A percentile compares a stretch with the other conserved stretches of the same genome.
These are phyloP conservation scores for Ochropleura leucogaster DNA, from an alignment of 2,888 invertebrate species.

Conservation along the genomic window DNA sequence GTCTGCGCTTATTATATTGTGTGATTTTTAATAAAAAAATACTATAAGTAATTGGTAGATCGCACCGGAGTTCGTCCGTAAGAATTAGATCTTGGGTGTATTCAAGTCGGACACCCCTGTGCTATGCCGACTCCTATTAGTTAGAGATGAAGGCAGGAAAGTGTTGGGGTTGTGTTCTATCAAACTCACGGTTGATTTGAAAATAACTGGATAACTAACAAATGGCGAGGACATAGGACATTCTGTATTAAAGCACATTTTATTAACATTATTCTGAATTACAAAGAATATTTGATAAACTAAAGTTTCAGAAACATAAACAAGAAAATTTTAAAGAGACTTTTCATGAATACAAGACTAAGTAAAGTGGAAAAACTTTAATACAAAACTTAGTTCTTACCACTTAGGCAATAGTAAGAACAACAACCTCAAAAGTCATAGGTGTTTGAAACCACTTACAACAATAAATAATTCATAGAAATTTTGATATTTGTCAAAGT, in stretches of 20 bases:
- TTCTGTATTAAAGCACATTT: neutral
- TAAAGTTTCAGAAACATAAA: neutral
- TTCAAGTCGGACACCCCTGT: too few species aligned
- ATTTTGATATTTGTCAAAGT: slow-evolving; percentile 21
- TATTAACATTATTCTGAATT: too few species aligned
- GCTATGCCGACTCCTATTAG: too few species aligned
- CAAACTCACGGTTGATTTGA: neutral
- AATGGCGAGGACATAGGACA: neutral
- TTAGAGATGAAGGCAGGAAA: too few species aligned
- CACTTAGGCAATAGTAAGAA: too few species aligned
- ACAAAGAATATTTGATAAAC: neutral
- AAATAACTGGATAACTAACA: neutral
- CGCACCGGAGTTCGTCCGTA: too few species aligned
- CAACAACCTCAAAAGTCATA: neutral
- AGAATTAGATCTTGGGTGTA: too few species aligned
- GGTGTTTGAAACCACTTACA: neutral
- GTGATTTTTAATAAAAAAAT: neutral
- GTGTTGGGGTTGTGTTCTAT: neutral
- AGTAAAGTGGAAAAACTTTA: neutral
- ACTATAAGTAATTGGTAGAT: too few species aligned
- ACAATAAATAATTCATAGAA: slow-evolving; percentile 33
- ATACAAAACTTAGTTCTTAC: too few species aligned
- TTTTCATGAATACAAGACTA: too few species aligned
- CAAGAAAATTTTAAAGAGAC: neutral
- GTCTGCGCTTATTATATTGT: neutral